These are phyloP conservation scores for Hirtodrosophila cameraria DNA, from an alignment of 2,888 invertebrate genomes.

Conservation along the genomic window DNA sequence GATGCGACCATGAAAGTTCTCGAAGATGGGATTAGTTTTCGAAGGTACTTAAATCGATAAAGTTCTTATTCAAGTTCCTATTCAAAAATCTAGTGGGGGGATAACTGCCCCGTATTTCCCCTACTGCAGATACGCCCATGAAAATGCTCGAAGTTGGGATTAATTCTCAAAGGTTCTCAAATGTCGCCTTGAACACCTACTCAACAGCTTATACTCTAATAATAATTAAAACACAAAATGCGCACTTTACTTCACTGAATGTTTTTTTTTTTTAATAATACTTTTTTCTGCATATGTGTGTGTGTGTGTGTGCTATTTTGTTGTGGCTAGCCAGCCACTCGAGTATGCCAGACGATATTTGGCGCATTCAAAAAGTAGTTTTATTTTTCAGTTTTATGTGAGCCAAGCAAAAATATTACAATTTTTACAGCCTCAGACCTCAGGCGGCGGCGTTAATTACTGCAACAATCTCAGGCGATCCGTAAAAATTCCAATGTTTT, in stretches of 20 bases:
- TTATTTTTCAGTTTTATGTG: constrained; percentile 41
- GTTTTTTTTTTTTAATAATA: no score
- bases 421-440: constrained; percentile 35
- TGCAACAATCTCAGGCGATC: constrained; percentile 35
- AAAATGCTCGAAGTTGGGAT: no score
- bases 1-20: no score
- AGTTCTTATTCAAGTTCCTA: no score
- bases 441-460: constrained; percentile 56
- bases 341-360: constrained; percentile 45
- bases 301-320: background rate
- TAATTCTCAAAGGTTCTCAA: constrained; percentile 3
- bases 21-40: no score
- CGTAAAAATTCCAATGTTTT: constrained; percentile 33
- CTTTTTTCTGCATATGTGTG: background rate
- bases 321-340: constrained; percentile 39
- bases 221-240: constrained; percentile 14
- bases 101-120: no score
- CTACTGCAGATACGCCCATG: no score
- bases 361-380: constrained; percentile 30
- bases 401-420: constrained; percentile 10
- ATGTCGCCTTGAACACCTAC: constrained; percentile 16
- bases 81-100: no score
- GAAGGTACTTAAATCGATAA: no score
- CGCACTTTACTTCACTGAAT: constrained; percentile 29
- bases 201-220: background rate